Base-by-base conservation (phyloP, 37 sponge, comb jelly and placozoan genomes). In the Amphimedon queenslandica region DNA sequence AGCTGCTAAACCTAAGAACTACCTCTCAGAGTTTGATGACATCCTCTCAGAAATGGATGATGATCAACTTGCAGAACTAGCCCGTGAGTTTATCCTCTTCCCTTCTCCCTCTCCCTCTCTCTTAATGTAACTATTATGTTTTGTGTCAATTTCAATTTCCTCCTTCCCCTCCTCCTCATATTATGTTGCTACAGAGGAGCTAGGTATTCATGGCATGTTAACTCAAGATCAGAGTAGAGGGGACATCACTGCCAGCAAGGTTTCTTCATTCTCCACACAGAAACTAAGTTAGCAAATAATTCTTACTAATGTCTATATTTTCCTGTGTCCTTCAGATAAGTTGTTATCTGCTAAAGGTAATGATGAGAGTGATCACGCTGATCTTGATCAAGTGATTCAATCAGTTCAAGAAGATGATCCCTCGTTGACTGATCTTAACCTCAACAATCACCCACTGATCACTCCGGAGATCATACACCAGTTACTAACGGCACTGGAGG, bases 151-250 rank as follows among this genome's bases (percentile, higher is more conserved):
- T n/a, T n/a, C n/a, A n/a, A n/a, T n/a, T n/a, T n/a, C n/a, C n/a
- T n/a, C n/a, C n/a, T n/a, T n/a, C n/a, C n/a, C n/a, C n/a, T n/a
- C n/a, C n/a, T n/a, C n/a, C n/a, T n/a, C n/a, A n/a, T n/a, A n/a
- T n/a, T n/a, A n/a, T n/a, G n/a, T n/a, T 29, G 8, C 24, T n/a
- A 27, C 30, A 84, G 84, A 42, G 64, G 84, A 84, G 47, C 73
- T 84, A 1, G 84, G 84, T 57, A 1, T 84, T 6, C 85, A 84
- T 41, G 70, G 79, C 6, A 24, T 84, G 39, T 0, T 84, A 33
- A 67, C 66, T 38, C 85, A 84, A 66, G 66, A 78, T 34, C 69
- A 78, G 74, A 84, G 85, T 58, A 66, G 85, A 42, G 79, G 85
- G 4, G 85, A 78, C 39, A 74, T n/a, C n/a, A n/a, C n/a, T n/a